These are phyloP conservation scores for Datnioides undecimradiatus DNA, from an alignment of 2,113 vertebrate species.

Conservation along the genomic window DNA sequence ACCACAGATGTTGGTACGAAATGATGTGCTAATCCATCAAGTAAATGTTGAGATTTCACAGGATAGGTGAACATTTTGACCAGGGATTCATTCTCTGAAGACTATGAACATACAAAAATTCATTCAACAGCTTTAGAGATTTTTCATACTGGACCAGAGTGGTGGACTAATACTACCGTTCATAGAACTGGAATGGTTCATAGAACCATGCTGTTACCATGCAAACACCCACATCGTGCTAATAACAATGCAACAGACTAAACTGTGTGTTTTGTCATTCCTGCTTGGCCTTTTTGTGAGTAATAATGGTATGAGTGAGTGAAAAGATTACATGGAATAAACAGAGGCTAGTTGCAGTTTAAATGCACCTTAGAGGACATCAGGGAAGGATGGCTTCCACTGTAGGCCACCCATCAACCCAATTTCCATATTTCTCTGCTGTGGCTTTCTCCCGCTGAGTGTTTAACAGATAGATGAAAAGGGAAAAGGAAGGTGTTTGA, in stretches of 20 bases:
- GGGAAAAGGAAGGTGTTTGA: slow-evolving; percentile 1
- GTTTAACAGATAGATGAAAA: slow-evolving; percentile 48
- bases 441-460: slow-evolving; percentile 33
- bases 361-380: not conserved
- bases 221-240: too few species aligned
- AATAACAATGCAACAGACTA: not conserved
- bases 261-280: not conserved
- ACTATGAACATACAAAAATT: not conserved
- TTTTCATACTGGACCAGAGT: not conserved
- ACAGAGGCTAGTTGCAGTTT: not conserved
- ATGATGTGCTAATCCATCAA: not conserved
- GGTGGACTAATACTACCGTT: too few species aligned
- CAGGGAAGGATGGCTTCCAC: not conserved
- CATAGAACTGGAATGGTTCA: too few species aligned
- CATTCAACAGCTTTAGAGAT: not conserved
- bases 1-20: not conserved
- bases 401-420: slow-evolving; percentile 21
- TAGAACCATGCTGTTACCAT: too few species aligned
- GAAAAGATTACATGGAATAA: not conserved
- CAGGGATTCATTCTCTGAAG: not conserved
- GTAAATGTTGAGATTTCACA: not conserved
- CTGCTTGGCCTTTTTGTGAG: not conserved
- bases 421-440: slow-evolving; percentile 39
- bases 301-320: not conserved
- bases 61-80: not conserved